Conservation (phyloP, 1,140 invertebrate genomes). For the Meteorus sp. region DNA sequence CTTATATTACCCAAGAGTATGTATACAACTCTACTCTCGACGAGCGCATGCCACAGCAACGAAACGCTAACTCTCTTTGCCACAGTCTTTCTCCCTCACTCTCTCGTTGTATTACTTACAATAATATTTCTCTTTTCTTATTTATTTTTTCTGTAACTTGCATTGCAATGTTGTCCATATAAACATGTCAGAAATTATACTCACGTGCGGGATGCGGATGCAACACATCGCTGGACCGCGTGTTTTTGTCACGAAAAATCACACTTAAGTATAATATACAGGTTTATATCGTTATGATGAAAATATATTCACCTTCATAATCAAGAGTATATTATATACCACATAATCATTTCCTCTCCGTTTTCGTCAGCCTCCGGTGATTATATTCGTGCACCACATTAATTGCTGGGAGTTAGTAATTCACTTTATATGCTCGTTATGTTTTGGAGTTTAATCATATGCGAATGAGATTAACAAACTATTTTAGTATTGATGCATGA, state of each 20-base stretch:
- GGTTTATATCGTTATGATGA: background rate
- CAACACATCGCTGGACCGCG: background rate
- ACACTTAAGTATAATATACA: background rate
- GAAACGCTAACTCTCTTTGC: no score
- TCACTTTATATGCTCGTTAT: no score
- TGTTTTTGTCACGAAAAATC: background rate
- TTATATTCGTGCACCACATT: no score
- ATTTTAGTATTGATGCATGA: no score
- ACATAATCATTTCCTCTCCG: no score
- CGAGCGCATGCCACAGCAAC: background rate
- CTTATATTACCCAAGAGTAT: conserved; percentile 15
- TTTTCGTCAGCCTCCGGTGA: background rate
- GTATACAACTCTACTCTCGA: conserved; percentile 11
- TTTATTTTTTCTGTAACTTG: conserved; percentile 2
- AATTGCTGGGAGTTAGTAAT: no score
- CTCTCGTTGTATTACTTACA: background rate
- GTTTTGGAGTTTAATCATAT: no score
- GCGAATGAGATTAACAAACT: no score
- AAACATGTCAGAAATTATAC: no score
- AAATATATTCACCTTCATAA: no score
- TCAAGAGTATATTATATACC: no score
- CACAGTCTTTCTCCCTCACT: background rate
- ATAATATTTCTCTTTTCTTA: background rate
- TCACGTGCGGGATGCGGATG: conserved; percentile 14
- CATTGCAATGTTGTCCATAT: no score